These are phyloP conservation scores for Cyclophora albipunctata DNA, from an alignment of 2,888 invertebrate species.

Conservation along the genomic window DNA sequence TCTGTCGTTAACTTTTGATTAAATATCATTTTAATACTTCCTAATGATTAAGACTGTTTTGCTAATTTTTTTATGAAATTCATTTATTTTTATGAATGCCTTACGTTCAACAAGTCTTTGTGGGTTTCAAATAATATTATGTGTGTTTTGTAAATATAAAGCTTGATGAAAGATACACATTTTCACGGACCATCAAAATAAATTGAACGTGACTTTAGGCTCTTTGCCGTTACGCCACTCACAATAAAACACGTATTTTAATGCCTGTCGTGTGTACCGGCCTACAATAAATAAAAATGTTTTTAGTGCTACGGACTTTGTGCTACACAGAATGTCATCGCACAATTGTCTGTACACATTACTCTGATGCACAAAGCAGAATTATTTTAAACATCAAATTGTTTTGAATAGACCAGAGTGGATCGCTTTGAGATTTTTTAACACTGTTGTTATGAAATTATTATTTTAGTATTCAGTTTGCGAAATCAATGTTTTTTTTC, in stretches of 20 bases:
- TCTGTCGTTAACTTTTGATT: too few species aligned
- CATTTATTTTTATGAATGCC: too few species aligned
- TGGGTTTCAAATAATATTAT: neutral
- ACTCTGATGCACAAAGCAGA: too few species aligned
- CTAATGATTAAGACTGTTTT: too few species aligned
- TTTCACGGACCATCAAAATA: slow-evolving; percentile 26
- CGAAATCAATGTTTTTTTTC: too few species aligned
- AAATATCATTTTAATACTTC: neutral
- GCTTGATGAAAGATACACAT: slow-evolving; percentile 9
- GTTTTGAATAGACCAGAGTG: too few species aligned
- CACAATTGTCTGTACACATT: neutral
- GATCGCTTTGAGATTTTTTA: too few species aligned
- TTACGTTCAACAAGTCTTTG: too few species aligned
- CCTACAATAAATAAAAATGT: slow-evolving; percentile 7
- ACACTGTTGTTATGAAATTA: too few species aligned
- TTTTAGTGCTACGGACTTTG: neutral
- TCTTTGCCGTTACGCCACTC: slow-evolving; percentile 18
- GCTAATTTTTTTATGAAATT: too few species aligned
- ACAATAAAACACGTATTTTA: slow-evolving; percentile 21
- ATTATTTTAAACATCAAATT: too few species aligned
- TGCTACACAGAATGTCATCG: neutral
- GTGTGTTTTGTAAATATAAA: neutral
- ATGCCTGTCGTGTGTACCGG: slow-evolving; percentile 6
- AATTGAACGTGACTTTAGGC: slow-evolving; percentile 23
- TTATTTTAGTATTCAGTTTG: too few species aligned